Evolutionary conservation across 2,888 invertebrate genomes (phyloP).

Genomic region (Hedya salicella): DNA sequence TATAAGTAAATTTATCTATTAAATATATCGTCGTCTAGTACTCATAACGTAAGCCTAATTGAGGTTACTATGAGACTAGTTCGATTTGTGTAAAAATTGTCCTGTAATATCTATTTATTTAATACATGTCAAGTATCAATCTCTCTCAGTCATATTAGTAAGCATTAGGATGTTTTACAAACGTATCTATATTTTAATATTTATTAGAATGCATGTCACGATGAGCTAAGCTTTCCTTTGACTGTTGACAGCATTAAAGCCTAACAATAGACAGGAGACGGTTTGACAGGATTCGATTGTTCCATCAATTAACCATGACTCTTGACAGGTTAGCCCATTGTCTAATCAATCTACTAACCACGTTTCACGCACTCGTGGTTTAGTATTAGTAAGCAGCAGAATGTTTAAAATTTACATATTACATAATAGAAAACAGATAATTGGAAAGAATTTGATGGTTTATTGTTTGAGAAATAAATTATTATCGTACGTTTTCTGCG

Average conservation of each 20-base stretch:
- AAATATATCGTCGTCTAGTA: no score
- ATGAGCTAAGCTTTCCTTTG: neutral
- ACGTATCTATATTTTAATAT: neutral
- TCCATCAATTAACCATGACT: constrained; percentile 2
- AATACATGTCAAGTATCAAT: no score
- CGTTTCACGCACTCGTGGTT: neutral
- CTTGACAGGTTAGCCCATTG: constrained; percentile 21
- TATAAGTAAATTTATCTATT: no score
- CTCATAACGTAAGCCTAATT: no score
- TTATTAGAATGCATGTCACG: neutral
- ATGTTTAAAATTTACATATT: neutral
- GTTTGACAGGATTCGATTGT: constrained; percentile 26
- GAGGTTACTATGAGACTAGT: no score
- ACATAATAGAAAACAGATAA: no score
- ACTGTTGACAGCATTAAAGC: constrained; percentile 3
- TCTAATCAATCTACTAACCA: constrained; percentile 20
- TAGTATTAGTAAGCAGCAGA: neutral
- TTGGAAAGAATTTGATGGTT: no score
- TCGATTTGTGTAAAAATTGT: no score
- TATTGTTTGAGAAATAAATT: no score
- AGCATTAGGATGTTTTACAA: neutral
- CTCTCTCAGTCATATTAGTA: no score
- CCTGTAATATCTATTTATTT: no score
- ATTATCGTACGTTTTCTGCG: no score
- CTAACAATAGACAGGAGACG: constrained; percentile 13